Percentiles rank a stretch among this genome's conserved stretches.
These are phyloP conservation scores for Brachyptera risi DNA, from an alignment of 2,888 invertebrate species.

Conservation along the genomic window DNA sequence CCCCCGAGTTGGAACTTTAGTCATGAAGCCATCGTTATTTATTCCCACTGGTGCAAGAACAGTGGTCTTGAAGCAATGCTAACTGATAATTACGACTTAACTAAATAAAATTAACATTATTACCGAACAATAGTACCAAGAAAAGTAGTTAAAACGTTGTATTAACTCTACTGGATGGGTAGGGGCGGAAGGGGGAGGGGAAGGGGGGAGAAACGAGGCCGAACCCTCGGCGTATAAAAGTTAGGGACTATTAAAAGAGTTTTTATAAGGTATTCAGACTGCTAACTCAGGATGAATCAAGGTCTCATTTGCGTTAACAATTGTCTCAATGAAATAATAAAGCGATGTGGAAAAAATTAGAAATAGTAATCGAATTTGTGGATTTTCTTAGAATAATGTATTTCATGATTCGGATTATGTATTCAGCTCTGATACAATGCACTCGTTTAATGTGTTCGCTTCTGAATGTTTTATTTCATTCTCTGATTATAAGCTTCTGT, in stretches of 20 bases:
- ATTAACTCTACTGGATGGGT: neutral
- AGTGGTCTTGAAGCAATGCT: neutral
- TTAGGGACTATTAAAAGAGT: slow-evolving; percentile 6
- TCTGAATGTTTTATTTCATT: too few relatives aligned
- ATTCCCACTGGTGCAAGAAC: neutral
- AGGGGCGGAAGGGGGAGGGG: too few relatives aligned
- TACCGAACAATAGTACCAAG: slow-evolving; percentile 1
- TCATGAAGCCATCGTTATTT: neutral
- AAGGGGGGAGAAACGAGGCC: neutral
- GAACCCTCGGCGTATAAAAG: too few relatives aligned
- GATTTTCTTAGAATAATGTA: too few relatives aligned
- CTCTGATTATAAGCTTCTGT: too few relatives aligned
- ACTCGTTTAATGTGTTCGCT: too few relatives aligned
- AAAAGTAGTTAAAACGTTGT: slow-evolving; percentile 12
- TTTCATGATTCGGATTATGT: too few relatives aligned
- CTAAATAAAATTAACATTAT: slow-evolving; percentile 20
- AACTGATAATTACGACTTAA: slow-evolving; percentile 16
- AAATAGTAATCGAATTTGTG: too few relatives aligned
- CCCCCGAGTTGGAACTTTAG: neutral
- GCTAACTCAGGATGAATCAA: neutral
- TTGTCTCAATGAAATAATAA: too few relatives aligned
- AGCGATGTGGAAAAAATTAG: too few relatives aligned
- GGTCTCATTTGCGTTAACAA: slow-evolving; percentile 9
- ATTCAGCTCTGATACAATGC: too few relatives aligned
- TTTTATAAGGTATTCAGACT: slow-evolving; percentile 1